Percentiles rank a stretch among this genome's conserved stretches.
phyloP scores from a whole-genome alignment of 2,113 vertebrate genomes.

The Hemiscyllium ocellatum region DNA sequence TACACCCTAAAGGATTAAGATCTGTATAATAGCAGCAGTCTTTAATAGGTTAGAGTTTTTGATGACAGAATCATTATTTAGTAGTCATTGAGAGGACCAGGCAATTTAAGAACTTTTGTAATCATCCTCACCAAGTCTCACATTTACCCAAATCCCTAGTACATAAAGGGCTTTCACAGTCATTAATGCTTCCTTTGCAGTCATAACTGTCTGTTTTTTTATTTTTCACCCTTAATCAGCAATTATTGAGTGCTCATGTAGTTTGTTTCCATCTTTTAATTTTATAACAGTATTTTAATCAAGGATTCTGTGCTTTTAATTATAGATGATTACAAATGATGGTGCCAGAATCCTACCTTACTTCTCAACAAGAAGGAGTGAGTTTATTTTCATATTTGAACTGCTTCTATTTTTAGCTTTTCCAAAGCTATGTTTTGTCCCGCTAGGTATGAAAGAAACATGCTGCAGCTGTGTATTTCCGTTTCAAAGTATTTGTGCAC shows the following conservation, averaged over 20 bases:
- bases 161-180: background rate
- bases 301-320: background rate
- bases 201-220: background rate
- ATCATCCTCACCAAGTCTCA: background rate
- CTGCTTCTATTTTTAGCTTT: background rate
- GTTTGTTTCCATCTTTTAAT: background rate
- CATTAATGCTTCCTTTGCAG: background rate
- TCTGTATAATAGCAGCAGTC: background rate
- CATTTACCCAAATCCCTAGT: background rate
- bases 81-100: background rate
- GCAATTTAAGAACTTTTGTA: background rate
- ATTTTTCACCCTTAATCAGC: background rate
- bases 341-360: background rate
- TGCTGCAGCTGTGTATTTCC: background rate
- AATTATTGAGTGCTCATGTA: background rate
- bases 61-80: background rate
- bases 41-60: background rate
- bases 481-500: background rate
- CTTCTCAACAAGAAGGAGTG: background rate
- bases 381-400: background rate
- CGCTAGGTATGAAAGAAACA: background rate
- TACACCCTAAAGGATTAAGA: background rate
- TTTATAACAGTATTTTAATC: background rate
- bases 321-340: background rate
- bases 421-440: background rate